Evolutionary conservation across 1,140 invertebrate species (phyloP).

Genomic region (Sminthurinus signatus): DNA sequence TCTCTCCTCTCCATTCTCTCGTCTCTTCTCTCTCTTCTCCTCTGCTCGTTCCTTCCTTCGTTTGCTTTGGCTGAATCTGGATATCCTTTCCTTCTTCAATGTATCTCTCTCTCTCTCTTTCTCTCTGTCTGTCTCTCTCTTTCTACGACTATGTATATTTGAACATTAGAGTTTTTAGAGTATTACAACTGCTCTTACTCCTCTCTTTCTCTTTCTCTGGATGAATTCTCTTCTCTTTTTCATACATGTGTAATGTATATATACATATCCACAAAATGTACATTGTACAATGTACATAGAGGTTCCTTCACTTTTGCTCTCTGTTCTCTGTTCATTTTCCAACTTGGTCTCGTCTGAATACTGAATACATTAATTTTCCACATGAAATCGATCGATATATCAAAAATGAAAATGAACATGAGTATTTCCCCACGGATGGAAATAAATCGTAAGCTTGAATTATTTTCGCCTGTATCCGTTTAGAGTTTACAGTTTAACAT

Average conservation of each 20-base stretch:
- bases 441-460: slow-evolving; percentile 30
- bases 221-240: neutral
- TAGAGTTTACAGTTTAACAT: neutral
- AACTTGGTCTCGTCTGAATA: slow-evolving; percentile 11
- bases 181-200: slow-evolving; percentile 10
- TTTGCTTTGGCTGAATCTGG: too few species aligned
- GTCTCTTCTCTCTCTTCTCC: slow-evolving; percentile 32
- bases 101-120: slow-evolving; percentile 20
- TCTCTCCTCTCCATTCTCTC: slow-evolving; percentile 27
- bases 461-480: slow-evolving; percentile 20
- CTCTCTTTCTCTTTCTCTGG: neutral
- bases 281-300: neutral
- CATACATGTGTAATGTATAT: neutral
- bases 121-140: slow-evolving; percentile 11
- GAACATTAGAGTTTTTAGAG: slow-evolving; percentile 6
- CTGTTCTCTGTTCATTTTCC: neutral
- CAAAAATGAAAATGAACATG: slow-evolving; percentile 36
- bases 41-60: slow-evolving; percentile 5
- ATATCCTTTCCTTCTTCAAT: neutral
- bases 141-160: too few species aligned
- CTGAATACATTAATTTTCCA: slow-evolving; percentile 25
- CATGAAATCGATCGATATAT: slow-evolving; percentile 38
- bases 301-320: neutral
- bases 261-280: neutral
- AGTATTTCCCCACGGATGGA: slow-evolving; percentile 23